Evolutionary conservation across 2,113 vertebrate genomes (phyloP), one percentile per base, ranked within the genome.

Genomic region (Psophia crepitans): DNA sequence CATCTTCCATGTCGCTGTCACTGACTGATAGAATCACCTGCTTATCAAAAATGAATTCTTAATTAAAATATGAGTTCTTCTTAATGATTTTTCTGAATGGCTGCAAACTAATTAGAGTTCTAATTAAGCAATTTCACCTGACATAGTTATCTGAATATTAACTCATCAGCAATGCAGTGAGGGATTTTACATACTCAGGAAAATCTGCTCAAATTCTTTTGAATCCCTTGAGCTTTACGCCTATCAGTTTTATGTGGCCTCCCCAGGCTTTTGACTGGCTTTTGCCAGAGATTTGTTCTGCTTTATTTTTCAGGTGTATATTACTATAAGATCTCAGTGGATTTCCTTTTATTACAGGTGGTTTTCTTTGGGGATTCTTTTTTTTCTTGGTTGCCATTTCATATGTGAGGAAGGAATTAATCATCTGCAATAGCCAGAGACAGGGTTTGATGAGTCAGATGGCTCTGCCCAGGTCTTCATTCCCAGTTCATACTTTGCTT

Each of bases 71-170:
- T 5, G 58, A 76, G 53, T 48, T 53, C 32, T 65, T 79, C 61
- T 61, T 78, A 54, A 58, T 63, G 71, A 0, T 46, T 46, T 77
- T 82, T 49, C 61, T 83, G 46, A 87, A 79, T 86, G 39, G 64
- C 32, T 92, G 73, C 60, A 90, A 93, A 94, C 56, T 74, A 94
- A 95, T 95, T 97, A 96, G 60, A 81, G 26, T 14, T 90, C 44
- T 94, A 93, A 95, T 97, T 81, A 96, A 96, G 76, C 39, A 93
- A 70, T 93, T 97, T 94, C 53, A 89, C 76, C 77, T 86, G 83
- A 92, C 82, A 73, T 35, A 87, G 51, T 90, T 97, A 84, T 84
- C 65, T 75, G 83, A 88, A 84, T 87, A 94, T 94, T 90, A 90
- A 88, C 76, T 93, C 56, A 84, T 97, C 88, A 79, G 65, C 65